phyloP scores from a whole-genome alignment of 2,113 vertebrate genomes.

The Apeltes quadracus region DNA sequence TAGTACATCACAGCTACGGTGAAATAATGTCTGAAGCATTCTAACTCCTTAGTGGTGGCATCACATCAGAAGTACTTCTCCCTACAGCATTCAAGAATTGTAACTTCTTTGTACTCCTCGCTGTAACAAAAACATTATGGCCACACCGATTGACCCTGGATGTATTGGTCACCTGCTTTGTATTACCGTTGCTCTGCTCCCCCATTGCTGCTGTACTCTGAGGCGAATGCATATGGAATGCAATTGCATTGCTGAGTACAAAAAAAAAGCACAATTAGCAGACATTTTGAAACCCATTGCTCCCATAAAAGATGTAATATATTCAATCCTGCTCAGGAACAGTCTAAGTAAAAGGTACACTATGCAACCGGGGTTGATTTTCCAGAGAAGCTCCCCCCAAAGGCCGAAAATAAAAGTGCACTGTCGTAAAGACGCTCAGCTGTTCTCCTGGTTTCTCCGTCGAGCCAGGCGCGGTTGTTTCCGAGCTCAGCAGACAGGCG shows the following conservation, averaged over 20 bases:
- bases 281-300: conserved; percentile 27
- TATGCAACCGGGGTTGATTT: no score
- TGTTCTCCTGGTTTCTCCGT: no score
- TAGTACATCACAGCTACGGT: neutral
- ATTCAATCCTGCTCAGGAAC: no score
- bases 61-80: neutral
- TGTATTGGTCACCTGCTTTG: neutral
- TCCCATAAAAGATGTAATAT: conserved; percentile 21
- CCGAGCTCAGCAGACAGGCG: no score
- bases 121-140: neutral
- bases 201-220: neutral
- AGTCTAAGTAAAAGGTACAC: no score
- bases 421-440: no score
- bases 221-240: neutral
- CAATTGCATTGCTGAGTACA: neutral
- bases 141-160: neutral
- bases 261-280: neutral
- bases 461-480: no score
- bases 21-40: neutral
- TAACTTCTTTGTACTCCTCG: neutral
- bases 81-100: neutral
- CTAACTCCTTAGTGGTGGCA: neutral
- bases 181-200: neutral
- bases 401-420: no score
- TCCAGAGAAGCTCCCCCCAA: no score